Evolutionary conservation across 35 echinoderm and acorn worm species (phyloP).

Genomic region (Amphiura filiformis): DNA sequence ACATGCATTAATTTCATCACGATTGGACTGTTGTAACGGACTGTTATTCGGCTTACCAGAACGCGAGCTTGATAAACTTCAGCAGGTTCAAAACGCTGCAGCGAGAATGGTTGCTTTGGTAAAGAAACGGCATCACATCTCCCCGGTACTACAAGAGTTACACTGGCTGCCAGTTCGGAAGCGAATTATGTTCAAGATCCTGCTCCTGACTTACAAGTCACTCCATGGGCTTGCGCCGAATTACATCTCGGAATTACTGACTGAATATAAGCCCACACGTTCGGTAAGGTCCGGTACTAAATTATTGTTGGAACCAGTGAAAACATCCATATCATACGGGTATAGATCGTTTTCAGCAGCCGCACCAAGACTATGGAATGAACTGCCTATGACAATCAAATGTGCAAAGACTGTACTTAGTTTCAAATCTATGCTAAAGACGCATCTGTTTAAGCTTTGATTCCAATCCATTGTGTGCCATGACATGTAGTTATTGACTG

Average conservation of each 20-base stretch:
- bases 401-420: neutral
- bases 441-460: neutral
- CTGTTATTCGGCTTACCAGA: conserved; percentile 21
- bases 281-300: neutral
- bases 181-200: conserved; percentile 21
- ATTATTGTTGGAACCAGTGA: neutral
- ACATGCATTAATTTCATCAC: conserved; percentile 20
- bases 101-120: conserved; percentile 23
- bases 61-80: conserved; percentile 10
- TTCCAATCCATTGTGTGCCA: no score
- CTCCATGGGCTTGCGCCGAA: conserved; percentile 29
- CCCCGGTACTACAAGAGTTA: conserved; percentile 30
- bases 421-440: neutral
- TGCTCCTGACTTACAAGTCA: conserved; percentile 27
- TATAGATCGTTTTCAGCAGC: conserved; percentile 15
- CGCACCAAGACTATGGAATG: conserved; percentile 9
- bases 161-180: conserved; percentile 3
- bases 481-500: no score
- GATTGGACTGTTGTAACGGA: conserved; percentile 14
- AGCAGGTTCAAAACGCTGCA: conserved; percentile 34
- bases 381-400: neutral
- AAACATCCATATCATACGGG: conserved; percentile 9
- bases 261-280: conserved; percentile 2
- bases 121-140: conserved; percentile 18
- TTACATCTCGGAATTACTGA: conserved; percentile 27